Base-by-base conservation (phyloP, 2,797 vertebrate species). In the Ceryle rudis region DNA sequence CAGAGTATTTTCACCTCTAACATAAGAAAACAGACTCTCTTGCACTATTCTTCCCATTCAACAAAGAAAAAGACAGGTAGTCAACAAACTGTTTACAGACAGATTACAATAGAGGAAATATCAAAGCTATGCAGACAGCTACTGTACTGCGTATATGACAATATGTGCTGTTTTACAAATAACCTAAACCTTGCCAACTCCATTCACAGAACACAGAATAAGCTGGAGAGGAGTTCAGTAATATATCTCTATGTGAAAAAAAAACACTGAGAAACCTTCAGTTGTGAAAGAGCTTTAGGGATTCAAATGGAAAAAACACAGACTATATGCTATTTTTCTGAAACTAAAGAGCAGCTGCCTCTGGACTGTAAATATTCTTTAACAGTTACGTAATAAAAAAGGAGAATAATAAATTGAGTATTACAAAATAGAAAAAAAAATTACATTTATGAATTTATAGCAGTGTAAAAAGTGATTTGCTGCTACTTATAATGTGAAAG, bases 111-210 rank as follows among this genome's bases (percentile, higher is more conserved):
- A 79, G 21, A 93, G 21, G 10, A 8, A 65, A 61, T 47, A 81
- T 11, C 23, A 73, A 79, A 96, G 35, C 58, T 55, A 58, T 33
- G 55, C 58, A 69, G 69, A 83, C 37, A 35, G 42, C 10, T 21
- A 71, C 62, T 37, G 19, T 18, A 61, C 19, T 20, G 21, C 23
- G 33, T 42, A 35, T 31, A 41, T 21, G 26, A 78, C 3, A 1
- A 79, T 10, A 61, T 1, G 10, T 0, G 0, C 5, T 44, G 47
- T 10, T 66, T 65, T 58, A 79, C 41, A 81, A n/a, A 74, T 44
- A 85, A 35, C 3, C 31, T 49, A 61, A 93, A 37, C 39, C 37
- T 58, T 74, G 31, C 26, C 55, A 94, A 19, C 5, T 47, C 39
- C n/a, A 62, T 66, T 62, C 82, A 79, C 20, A 86, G 33, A 78